Conservation (phyloP, 2,797 vertebrate species). For the Ceyx erithaca region DNA sequence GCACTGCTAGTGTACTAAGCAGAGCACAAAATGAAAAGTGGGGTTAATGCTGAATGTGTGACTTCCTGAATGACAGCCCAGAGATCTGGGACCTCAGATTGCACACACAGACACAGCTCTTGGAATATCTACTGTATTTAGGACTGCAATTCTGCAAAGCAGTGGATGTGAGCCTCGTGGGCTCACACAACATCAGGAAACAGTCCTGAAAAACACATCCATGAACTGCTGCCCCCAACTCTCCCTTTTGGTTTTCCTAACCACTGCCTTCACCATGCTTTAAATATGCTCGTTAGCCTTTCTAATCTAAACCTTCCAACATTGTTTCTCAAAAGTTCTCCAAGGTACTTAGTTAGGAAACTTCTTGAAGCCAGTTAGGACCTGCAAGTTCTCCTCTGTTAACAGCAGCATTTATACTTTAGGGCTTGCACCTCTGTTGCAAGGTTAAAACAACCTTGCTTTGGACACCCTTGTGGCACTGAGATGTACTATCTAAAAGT, state of each 20-base stretch:
- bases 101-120: neutral
- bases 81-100: neutral
- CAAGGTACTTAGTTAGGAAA: neutral
- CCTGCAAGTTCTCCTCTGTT: rapidly evolving
- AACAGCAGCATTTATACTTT: neutral
- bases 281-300: neutral
- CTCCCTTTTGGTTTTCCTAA: neutral
- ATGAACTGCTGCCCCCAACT: neutral
- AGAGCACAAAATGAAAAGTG: neutral
- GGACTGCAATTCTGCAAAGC: neutral
- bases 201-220: neutral
- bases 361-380: neutral
- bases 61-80: neutral
- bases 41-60: neutral
- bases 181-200: neutral
- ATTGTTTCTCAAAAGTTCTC: neutral
- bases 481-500: neutral
- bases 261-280: neutral
- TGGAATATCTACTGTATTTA: neutral
- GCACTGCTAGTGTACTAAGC: neutral
- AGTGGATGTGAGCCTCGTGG: neutral
- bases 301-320: neutral
- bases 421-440: neutral
- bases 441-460: neutral
- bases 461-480: neutral